Evolutionary conservation across 2,113 vertebrate genomes (phyloP), one percentile per base, ranked within the genome.

Genomic region (Peromyscus maniculatus): DNA sequence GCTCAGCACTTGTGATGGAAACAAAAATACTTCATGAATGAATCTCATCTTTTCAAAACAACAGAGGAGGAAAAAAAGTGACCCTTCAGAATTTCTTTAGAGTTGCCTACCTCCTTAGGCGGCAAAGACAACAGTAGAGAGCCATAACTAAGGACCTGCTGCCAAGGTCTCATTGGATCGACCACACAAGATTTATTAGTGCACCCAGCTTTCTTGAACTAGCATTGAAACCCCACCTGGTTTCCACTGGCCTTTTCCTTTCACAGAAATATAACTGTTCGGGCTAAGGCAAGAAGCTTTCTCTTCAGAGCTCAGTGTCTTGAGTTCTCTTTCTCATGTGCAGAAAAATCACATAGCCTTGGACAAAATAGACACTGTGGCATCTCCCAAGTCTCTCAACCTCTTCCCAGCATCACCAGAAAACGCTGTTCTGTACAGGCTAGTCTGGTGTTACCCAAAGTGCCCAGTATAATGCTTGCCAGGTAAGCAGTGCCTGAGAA

Each of bases 41-140:
- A 93, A 92, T 88, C 64, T 97, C 71, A 75, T 43, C 36, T 52
- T 95, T 74, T 97, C 57, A 97, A 97, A 97, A 93, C 95, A 97
- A 87, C 57, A 92, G 93, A 93, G 62, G 21, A 7, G 6, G 1
- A 36, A 91, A 91, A 36, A 91, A 91, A 91, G 31, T 80, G 67
- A 92, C 83, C 62, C 72, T 59, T 93, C 62, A 74, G 90, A 93
- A 82, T 46, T 62, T 90, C 16, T 75, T 92, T 75, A 89, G 78
- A 39, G 17, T 71, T 78, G 74, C 87, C 82, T 79, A 49, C 36
- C 36, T 93, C 83, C 66, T 69, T 28, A 39, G 49, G 49, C 75
- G 59, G 11, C 46, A 22, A 91, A 91, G 26, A 55, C 6, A 87
- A n/a, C 75, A 72, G n/a, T 49, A 88, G 24, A 49, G 33, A 66